Percentiles rank a stretch among this genome's conserved stretches.
Evolutionary conservation across 2,113 vertebrate species (phyloP).

Genomic region (Hippocampus abdominalis): DNA sequence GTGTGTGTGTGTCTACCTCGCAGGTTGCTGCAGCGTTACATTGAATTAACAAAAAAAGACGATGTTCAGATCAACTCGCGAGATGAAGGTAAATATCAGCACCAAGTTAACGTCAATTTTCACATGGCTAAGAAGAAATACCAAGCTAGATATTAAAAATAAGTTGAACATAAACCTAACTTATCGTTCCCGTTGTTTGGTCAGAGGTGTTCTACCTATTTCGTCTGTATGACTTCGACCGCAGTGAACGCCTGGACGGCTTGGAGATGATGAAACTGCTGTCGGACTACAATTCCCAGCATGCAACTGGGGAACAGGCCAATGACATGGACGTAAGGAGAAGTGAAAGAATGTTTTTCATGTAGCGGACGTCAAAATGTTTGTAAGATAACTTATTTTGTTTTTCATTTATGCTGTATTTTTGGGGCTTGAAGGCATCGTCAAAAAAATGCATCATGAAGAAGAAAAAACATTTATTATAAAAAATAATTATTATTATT

Average conservation of each 20-base stretch:
- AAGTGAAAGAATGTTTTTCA: not conserved
- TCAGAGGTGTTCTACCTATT: constrained; percentile 85
- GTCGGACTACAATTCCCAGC: constrained; percentile 61
- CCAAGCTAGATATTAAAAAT: not conserved
- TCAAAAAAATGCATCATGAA: no score
- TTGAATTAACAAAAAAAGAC: constrained; percentile 61
- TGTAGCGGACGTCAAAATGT: no score
- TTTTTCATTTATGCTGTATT: no score
- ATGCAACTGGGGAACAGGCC: constrained; percentile 23
- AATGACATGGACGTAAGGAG: constrained; percentile 57
- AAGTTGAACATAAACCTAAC: not conserved
- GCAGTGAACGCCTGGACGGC: constrained; percentile 79
- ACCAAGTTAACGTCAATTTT: not conserved
- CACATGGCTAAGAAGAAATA: not conserved
- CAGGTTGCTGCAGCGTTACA: constrained; percentile 74
- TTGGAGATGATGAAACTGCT: constrained; percentile 85
- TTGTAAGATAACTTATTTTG: no score
- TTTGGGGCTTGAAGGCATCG: no score
- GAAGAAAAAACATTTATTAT: no score
- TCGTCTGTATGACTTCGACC: constrained; percentile 81
- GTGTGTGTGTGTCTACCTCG: not conserved
- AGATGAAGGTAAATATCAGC: constrained; percentile 77
- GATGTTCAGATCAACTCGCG: constrained; percentile 64
- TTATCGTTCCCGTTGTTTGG: constrained; percentile 15
- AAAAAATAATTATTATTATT: no score